phyloP scores from a whole-genome alignment of 2,113 vertebrate genomes.

The Corynorhinus townsendii region DNA sequence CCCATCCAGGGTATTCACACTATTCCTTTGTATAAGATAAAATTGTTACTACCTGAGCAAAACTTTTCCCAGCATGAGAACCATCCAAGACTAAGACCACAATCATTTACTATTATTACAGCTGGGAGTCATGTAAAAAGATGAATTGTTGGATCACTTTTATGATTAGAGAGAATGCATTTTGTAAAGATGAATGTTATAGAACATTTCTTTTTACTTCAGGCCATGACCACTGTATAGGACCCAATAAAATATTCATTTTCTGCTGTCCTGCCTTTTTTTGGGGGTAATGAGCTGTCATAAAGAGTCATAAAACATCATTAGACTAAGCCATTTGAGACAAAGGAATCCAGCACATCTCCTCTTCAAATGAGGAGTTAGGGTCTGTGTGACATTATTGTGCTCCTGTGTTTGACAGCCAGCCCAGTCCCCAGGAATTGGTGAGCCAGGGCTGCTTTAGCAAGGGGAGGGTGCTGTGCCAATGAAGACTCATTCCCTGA shows the following conservation, averaged over 20 bases:
- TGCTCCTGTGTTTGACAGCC: background rate
- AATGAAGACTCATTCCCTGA: background rate
- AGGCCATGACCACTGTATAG: conserved; percentile 28
- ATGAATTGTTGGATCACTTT: conserved; percentile 35
- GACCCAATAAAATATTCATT: conserved; percentile 68
- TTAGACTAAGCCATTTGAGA: conserved; percentile 1
- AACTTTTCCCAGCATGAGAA: background rate
- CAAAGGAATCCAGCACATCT: background rate
- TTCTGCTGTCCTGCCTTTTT: conserved; percentile 47
- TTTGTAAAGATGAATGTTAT: conserved; percentile 64
- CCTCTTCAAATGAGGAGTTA: background rate
- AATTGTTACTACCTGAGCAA: conserved; percentile 7
- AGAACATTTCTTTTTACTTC: conserved; percentile 72
- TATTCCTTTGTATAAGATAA: background rate
- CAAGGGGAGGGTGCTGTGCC: rapidly evolving
- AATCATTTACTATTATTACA: conserved; percentile 38
- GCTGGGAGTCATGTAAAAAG: conserved; percentile 24
- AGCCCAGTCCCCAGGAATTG: background rate
- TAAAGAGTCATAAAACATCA: conserved; percentile 33
- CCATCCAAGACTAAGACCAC: background rate
- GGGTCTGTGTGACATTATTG: background rate
- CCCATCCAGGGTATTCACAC: background rate
- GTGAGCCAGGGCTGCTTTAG: background rate
- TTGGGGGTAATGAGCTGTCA: conserved; percentile 30
- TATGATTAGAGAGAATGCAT: conserved; percentile 37